Evolutionary conservation across 2,888 invertebrate genomes (phyloP), one percentile per base, ranked within the genome.

Genomic region (Schizotus pectinicornis): DNA sequence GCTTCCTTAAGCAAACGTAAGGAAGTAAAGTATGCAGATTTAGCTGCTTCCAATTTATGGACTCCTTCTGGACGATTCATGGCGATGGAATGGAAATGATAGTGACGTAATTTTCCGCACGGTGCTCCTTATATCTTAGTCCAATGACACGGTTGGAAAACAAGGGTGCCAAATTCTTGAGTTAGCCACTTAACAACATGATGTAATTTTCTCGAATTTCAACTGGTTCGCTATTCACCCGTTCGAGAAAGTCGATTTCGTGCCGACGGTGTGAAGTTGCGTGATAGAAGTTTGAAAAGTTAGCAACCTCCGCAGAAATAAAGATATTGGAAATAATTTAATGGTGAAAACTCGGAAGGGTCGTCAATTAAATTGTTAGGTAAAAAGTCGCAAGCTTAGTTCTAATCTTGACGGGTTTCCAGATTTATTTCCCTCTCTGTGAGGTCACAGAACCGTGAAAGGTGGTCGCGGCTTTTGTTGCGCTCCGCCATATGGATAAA

Each of bases 101-200:
- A 22, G 22, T 22, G 22, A 22, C 22, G 22, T 45, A 64, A 64
- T 64, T 64, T 64, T 64, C 61, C 64, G 61, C 57, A 38, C 53
- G 49, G 43, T 54, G 61, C 46, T 47, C 36, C 42, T 52, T 37
- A 54, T 47, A 53, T 39, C 53, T 54, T 38, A 50, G 14, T 51
- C 51, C 57, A 57, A 57, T 57, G 48, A 57, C 52, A 57, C 48
- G 57, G 36, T 52, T 52, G 57, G 34, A 48, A 57, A 52, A 52
- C 57, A 51, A 41, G 47, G 48, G 34, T 32, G 38, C 14, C 51
- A 52, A 52, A 41, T 57, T 57, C 30, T 39, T 34, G 41, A 47
- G 37, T 47, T 56, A 49, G 34, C 43, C 33, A 22, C 39, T 50
- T 46, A 51, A 56, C 46, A 56, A 56, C 22, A 22, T 22, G 36